Evolutionary conservation across 2,113 vertebrate species (phyloP).

Genomic region (Electrona antarctica): DNA sequence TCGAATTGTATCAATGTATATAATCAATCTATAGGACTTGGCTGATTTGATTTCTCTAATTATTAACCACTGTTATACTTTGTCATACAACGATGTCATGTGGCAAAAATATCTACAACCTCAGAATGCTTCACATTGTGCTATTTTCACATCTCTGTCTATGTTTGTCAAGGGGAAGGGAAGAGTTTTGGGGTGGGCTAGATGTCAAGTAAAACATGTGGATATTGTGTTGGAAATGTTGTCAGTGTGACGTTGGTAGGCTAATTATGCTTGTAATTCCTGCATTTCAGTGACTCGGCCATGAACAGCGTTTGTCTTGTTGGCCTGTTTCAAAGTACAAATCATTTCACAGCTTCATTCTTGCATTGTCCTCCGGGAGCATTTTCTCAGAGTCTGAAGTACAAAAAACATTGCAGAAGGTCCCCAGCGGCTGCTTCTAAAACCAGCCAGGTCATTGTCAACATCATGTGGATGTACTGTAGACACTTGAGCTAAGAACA

Average conservation of each 20-base stretch:
- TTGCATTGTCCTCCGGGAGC: neutral
- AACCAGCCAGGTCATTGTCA: conserved; percentile 46
- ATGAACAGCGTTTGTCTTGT: conserved; percentile 53
- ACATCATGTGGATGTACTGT: conserved; percentile 45
- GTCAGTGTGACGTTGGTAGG: conserved; percentile 37
- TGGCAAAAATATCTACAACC: too few species aligned
- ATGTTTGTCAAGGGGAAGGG: too few species aligned
- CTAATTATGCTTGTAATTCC: conserved; percentile 28
- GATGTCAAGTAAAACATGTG: too few species aligned
- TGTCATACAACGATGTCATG: too few species aligned
- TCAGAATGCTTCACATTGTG: too few species aligned
- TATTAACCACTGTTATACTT: too few species aligned
- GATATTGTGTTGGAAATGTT: conserved; percentile 29
- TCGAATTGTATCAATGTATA: conserved; percentile 5
- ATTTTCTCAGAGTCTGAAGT: conserved; percentile 12
- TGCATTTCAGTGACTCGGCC: conserved; percentile 12
- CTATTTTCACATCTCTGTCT: too few species aligned
- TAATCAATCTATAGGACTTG: neutral
- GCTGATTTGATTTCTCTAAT: too few species aligned
- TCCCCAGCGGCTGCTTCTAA: conserved; percentile 19
- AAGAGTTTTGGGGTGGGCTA: neutral
- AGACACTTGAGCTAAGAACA: conserved; percentile 53
- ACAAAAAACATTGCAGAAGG: conserved; percentile 35
- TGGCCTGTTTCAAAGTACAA: conserved; percentile 24
- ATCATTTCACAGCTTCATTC: conserved; percentile 37